phyloP scores from a whole-genome alignment of 2,888 invertebrate genomes.

The Polia nebulosa region DNA sequence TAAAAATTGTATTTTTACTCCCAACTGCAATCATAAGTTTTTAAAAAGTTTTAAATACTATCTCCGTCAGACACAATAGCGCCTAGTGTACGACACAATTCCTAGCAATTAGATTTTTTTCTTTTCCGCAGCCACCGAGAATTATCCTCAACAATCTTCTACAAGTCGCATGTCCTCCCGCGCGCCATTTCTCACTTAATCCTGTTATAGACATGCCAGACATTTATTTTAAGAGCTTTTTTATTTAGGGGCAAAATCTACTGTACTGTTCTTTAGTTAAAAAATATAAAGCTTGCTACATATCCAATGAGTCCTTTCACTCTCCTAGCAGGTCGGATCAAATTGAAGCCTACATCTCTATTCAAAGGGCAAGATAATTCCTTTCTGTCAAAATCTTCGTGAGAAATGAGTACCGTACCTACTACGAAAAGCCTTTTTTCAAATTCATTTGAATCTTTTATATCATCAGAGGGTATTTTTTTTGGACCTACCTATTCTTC shows the following conservation, averaged over 20 bases:
- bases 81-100: slow-evolving; percentile 14
- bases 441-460: slow-evolving; percentile 8
- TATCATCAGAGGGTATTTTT: background rate
- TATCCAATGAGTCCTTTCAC: slow-evolving; percentile 14
- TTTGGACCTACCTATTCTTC: background rate
- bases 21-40: background rate
- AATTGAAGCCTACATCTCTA: slow-evolving; percentile 23
- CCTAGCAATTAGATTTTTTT: slow-evolving; percentile 45
- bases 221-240: slow-evolving; percentile 5
- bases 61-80: slow-evolving; percentile 21
- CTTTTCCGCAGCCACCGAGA: slow-evolving; percentile 35
- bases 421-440: slow-evolving; percentile 6
- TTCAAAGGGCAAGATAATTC: slow-evolving; percentile 34
- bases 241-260: background rate
- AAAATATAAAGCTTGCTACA: background rate
- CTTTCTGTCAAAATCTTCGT: slow-evolving; percentile 13
- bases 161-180: slow-evolving; percentile 34
- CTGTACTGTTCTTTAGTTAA: background rate
- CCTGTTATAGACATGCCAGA: slow-evolving; percentile 5
- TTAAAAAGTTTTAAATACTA: slow-evolving; percentile 4
- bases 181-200: slow-evolving; percentile 21
- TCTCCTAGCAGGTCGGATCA: slow-evolving; percentile 18
- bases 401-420: slow-evolving; percentile 15
- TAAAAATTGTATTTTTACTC: background rate
- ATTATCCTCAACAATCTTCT: slow-evolving; percentile 49